These are phyloP conservation scores for Sialia sialis DNA, from an alignment of 2,113 vertebrate species.

Conservation along the genomic window DNA sequence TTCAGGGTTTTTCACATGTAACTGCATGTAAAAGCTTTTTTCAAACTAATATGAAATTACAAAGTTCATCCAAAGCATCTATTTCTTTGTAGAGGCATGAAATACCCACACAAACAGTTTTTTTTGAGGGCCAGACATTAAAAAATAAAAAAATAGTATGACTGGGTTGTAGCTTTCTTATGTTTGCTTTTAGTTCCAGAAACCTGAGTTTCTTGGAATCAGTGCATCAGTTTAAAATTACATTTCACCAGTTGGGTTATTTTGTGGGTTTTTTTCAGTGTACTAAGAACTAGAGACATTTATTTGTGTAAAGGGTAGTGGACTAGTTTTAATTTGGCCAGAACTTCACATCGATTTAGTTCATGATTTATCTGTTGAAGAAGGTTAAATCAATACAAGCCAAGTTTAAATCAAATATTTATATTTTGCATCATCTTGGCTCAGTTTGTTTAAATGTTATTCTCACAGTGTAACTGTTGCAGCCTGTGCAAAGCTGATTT, in stretches of 20 bases:
- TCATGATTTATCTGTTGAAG: constrained; percentile 41
- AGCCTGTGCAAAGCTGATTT: background rate
- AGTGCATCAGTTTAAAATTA: background rate
- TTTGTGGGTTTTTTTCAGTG: background rate
- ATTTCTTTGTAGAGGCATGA: background rate
- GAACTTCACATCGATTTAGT: constrained; percentile 26
- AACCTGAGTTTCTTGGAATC: background rate
- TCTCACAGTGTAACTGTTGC: background rate
- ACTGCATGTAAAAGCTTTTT: background rate
- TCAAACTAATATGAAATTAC: background rate
- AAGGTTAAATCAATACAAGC: constrained; percentile 34
- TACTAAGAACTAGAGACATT: background rate
- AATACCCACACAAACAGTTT: background rate
- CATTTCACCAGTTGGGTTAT: background rate
- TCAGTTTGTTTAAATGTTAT: constrained; percentile 40
- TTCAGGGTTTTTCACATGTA: background rate
- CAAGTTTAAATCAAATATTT: constrained; percentile 57
- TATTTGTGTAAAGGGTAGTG: background rate
- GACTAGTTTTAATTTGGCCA: background rate
- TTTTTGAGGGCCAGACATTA: background rate
- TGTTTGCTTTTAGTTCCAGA: background rate
- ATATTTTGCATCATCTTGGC: constrained; percentile 40
- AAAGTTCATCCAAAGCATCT: background rate
- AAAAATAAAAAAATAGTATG: background rate
- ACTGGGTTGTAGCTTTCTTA: background rate